These are phyloP conservation scores for Caenorhabditis becei DNA, from an alignment of 2,888 invertebrate species.

Conservation along the genomic window DNA sequence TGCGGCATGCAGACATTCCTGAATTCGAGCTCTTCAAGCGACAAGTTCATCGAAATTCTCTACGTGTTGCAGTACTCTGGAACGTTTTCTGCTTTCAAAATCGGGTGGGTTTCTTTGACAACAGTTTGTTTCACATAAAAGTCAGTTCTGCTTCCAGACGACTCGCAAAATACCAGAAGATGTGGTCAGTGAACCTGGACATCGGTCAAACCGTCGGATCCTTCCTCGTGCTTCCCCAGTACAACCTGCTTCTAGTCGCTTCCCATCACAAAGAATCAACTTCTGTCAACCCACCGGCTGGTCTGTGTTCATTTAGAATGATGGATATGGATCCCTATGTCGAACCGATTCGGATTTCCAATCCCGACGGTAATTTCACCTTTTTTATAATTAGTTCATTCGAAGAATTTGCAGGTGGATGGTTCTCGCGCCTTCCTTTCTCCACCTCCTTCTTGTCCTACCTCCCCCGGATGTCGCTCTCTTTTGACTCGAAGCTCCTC, in stretches of 20 bases:
- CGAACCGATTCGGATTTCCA: constrained; percentile 59
- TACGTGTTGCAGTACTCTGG: constrained; percentile 71
- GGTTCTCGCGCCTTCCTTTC: constrained; percentile 62
- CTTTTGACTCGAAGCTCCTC: constrained; percentile 43
- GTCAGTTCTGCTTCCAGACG: constrained; percentile 36
- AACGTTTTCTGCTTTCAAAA: constrained; percentile 70
- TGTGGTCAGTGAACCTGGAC: constrained; percentile 63
- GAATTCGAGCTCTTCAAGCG: constrained; percentile 47
- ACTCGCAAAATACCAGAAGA: constrained; percentile 55
- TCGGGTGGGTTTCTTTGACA: constrained; percentile 60
- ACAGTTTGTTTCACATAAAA: background rate
- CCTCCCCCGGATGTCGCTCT: constrained; percentile 59
- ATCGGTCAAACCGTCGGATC: constrained; percentile 59
- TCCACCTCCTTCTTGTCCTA: constrained; percentile 55
- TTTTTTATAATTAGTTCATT: background rate
- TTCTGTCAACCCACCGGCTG: constrained; percentile 46
- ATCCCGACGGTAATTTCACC: constrained; percentile 19
- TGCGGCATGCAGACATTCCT: constrained; percentile 63
- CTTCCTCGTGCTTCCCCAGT: constrained; percentile 60
- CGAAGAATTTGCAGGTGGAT: constrained; percentile 51
- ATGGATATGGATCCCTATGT: constrained; percentile 62
- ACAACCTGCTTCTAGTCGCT: constrained; percentile 61
- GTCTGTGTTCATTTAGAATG: constrained; percentile 65
- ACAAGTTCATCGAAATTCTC: constrained; percentile 64
- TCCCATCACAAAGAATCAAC: constrained; percentile 60